Evolutionary conservation across 2,113 vertebrate genomes (phyloP).

Genomic region (Pterophyllum scalare): DNA sequence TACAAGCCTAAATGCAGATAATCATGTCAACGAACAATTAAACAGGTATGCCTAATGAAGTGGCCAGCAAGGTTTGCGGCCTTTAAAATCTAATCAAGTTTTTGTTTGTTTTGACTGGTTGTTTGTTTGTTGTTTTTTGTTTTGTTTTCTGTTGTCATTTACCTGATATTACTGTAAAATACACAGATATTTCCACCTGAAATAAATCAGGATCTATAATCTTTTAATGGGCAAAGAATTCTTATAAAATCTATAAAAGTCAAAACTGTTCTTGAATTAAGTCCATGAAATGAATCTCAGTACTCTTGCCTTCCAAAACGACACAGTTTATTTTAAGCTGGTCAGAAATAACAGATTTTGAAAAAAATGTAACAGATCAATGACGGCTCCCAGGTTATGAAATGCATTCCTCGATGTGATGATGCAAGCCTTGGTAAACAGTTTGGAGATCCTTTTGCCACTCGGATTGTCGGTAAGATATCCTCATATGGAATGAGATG

Average conservation of each 20-base stretch:
- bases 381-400: not conserved
- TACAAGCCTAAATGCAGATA: no score
- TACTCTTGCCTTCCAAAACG: not conserved
- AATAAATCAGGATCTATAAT: no score
- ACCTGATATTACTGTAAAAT: no score
- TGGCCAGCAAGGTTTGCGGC: no score
- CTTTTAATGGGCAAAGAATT: no score
- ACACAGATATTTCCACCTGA: no score
- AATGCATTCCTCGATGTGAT: not conserved
- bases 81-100: no score
- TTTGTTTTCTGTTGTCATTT: no score
- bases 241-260: not conserved
- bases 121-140: no score
- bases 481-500: not conserved
- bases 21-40: no score
- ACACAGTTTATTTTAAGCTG: not conserved
- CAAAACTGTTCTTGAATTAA: fast-evolving
- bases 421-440: not conserved
- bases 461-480: not conserved
- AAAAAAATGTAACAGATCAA: not conserved
- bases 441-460: not conserved
- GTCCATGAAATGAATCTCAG: not conserved
- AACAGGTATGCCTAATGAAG: no score
- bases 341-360: not conserved
- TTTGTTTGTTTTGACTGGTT: no score